phyloP scores from a whole-genome alignment of 2,113 vertebrate species.

The Stigmatopora argus region DNA sequence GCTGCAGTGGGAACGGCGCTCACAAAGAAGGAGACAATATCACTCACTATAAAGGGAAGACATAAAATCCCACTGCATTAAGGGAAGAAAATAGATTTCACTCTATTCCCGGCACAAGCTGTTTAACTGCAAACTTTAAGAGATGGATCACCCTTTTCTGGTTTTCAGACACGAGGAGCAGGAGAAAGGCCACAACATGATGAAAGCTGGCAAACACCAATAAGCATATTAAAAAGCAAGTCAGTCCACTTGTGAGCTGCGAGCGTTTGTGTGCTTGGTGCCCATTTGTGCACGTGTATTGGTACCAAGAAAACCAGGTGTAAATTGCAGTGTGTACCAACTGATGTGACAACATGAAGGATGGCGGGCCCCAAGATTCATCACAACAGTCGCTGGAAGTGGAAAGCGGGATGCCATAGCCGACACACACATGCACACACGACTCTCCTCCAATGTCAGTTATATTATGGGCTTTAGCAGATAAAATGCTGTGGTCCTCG shows the following conservation, averaged over 20 bases:
- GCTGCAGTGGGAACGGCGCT: neutral
- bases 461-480: constrained; percentile 80
- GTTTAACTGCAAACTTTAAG: constrained; percentile 4
- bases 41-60: neutral
- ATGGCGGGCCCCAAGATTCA: constrained; percentile 50
- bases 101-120: neutral
- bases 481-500: constrained; percentile 75
- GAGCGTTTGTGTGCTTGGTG: constrained; percentile 15
- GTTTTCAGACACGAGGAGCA: constrained; percentile 16
- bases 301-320: constrained; percentile 26
- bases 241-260: constrained; percentile 30
- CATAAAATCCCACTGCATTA: neutral
- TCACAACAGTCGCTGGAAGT: constrained; percentile 36
- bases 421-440: constrained; percentile 15
- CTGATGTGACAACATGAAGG: constrained; percentile 60
- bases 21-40: constrained; percentile 3
- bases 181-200: constrained; percentile 9
- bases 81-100: constrained; percentile 3
- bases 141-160: neutral
- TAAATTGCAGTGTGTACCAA: constrained; percentile 30
- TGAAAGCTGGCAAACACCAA: constrained; percentile 5
- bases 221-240: constrained; percentile 15
- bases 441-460: constrained; percentile 73
- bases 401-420: constrained; percentile 26
- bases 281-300: constrained; percentile 27